A percentile compares a stretch with the other conserved stretches of the same genome.
These are phyloP conservation scores for Psephotus haematonotus DNA, from an alignment of 2,113 vertebrate species.

Conservation along the genomic window DNA sequence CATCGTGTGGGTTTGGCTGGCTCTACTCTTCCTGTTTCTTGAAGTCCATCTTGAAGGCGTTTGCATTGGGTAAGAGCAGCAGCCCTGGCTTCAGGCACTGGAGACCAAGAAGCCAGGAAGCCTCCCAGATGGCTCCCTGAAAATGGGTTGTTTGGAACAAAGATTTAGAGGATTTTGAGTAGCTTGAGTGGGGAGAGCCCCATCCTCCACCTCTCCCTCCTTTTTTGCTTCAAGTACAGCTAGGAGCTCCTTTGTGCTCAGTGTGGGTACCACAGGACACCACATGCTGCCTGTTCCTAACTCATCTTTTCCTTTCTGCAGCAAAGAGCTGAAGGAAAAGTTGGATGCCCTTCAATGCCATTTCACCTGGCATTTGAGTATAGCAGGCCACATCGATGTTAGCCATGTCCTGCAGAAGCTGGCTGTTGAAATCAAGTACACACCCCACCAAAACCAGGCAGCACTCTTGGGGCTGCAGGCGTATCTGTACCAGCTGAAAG, in stretches of 20 bases:
- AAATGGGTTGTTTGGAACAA: not conserved
- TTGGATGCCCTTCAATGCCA: not conserved
- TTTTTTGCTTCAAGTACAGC: not conserved
- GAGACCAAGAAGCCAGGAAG: not conserved
- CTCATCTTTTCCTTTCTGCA: not conserved
- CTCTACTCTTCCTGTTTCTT: not conserved
- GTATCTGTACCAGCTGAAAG: not conserved
- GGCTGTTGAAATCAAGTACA: not conserved
- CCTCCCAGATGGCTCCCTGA: not conserved
- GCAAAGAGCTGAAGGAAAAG: not conserved
- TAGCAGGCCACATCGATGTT: rapidly evolving
- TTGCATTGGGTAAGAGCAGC: not conserved
- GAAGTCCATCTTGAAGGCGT: not conserved
- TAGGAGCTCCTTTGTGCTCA: not conserved
- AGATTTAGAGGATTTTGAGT: not conserved
- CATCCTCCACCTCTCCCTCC: not conserved
- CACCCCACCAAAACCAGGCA: not conserved
- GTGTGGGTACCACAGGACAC: no score
- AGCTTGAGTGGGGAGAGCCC: not conserved
- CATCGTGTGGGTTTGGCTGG: rapidly evolving
- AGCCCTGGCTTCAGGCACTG: not conserved
- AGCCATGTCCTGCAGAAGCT: rapidly evolving
- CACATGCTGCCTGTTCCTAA: not conserved
- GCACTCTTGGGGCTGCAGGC: not conserved
- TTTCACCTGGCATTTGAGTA: not conserved